Evolutionary conservation across 2,888 invertebrate genomes (phyloP).

Genomic region (Tiliacea citrago): DNA sequence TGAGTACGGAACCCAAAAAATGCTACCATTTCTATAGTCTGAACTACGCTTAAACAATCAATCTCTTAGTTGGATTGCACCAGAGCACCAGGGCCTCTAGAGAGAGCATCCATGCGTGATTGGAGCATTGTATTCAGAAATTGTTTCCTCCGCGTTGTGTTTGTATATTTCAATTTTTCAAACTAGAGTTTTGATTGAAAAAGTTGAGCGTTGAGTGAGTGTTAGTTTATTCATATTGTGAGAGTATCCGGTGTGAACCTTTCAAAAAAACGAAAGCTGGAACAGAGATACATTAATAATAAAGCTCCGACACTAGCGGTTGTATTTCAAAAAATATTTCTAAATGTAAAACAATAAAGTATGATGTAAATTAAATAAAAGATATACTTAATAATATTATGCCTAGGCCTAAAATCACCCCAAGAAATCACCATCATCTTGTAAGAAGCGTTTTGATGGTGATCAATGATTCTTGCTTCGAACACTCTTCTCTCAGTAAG

Average conservation of each 20-base stretch:
- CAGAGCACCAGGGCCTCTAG: neutral
- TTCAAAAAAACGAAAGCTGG: neutral
- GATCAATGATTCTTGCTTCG: neutral
- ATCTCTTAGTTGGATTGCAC: conserved; percentile 18
- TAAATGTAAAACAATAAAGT: neutral
- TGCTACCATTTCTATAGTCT: too few species aligned
- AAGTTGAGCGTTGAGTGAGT: neutral
- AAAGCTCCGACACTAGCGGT: neutral
- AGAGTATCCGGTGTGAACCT: neutral
- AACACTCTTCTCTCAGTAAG: neutral
- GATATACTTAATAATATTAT: too few species aligned
- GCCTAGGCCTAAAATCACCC: too few species aligned
- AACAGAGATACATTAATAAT: too few species aligned
- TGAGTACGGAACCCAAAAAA: too few species aligned
- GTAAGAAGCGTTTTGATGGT: too few species aligned
- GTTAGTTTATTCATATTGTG: conserved; percentile 7
- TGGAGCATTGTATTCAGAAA: conserved; percentile 33
- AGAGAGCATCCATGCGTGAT: conserved; percentile 23
- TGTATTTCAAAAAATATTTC: too few species aligned
- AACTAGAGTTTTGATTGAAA: conserved; percentile 23
- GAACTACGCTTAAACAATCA: conserved; percentile 22
- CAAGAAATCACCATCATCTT: too few species aligned
- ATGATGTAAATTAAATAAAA: neutral
- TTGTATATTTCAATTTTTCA: conserved; percentile 8
- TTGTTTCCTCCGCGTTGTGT: conserved; percentile 10